phyloP scores from a whole-genome alignment of 1,140 invertebrate species.

The Drosophila insularis region DNA sequence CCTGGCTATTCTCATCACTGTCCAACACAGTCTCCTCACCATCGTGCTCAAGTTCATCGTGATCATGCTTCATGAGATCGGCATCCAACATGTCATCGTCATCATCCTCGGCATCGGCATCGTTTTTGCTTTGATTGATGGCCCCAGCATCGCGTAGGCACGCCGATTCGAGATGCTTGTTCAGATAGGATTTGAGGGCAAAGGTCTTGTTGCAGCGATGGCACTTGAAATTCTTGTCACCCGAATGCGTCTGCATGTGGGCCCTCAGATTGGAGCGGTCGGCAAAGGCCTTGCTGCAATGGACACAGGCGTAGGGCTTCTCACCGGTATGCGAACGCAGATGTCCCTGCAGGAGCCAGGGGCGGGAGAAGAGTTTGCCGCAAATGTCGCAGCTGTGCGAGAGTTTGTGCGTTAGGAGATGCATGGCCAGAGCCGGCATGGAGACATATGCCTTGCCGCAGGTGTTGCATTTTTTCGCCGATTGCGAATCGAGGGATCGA shows the following conservation, averaged over 20 bases:
- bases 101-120: constrained; percentile 34
- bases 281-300: constrained; percentile 87
- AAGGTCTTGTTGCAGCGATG: constrained; percentile 95
- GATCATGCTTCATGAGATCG: constrained; percentile 32
- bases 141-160: constrained; percentile 84
- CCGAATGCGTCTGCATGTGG: constrained; percentile 96
- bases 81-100: constrained; percentile 28
- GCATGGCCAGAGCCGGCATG: constrained; percentile 99
- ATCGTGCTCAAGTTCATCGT: constrained; percentile 49
- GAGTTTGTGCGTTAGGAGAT: constrained; percentile 95
- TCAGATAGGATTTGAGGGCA: constrained; percentile 98
- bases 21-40: constrained; percentile 53
- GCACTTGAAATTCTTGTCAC: constrained; percentile 95
- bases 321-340: constrained; percentile 87
- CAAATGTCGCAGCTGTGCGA: constrained; percentile 96
- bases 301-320: constrained; percentile 86
- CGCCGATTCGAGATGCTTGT: constrained; percentile 97
- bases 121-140: constrained; percentile 42
- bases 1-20: constrained; percentile 81
- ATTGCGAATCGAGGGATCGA: constrained; percentile 94
- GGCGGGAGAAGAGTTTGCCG: constrained; percentile 95
- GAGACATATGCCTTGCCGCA: constrained; percentile 98
- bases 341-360: constrained; percentile 95
- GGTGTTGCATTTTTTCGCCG: constrained; percentile 96
- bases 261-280: constrained; percentile 93